Conservation (phyloP, 2,888 invertebrate species). For the Pyrrhosoma nymphula region DNA sequence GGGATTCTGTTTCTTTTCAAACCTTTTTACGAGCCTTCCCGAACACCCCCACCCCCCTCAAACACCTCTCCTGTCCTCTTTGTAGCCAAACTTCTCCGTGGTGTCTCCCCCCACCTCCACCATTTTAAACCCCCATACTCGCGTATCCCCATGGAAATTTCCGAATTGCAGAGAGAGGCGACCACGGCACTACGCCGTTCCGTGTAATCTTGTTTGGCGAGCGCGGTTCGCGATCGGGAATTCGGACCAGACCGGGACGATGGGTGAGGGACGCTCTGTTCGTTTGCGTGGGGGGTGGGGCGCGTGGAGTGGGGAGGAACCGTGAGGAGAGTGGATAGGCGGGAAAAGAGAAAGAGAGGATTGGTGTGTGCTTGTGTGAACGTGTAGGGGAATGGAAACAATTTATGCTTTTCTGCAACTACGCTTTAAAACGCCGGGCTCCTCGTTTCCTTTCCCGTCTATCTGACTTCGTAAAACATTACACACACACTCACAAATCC, state of each 20-base stretch:
- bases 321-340: too few relatives aligned
- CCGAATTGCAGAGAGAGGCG: not conserved
- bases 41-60: not conserved
- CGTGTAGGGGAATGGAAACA: not conserved
- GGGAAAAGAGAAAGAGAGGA: not conserved
- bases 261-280: not conserved
- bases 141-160: not conserved
- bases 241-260: not conserved
- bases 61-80: not conserved
- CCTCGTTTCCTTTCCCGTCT: not conserved
- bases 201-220: slow-evolving; percentile 15
- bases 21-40: not conserved
- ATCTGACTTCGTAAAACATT: not conserved
- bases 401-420: not conserved
- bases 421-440: not conserved
- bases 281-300: not conserved
- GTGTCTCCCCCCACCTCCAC: too few relatives aligned
- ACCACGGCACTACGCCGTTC: not conserved
- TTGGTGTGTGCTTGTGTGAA: not conserved
- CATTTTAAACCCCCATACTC: not conserved
- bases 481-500: not conserved
- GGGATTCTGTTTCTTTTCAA: not conserved
- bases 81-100: not conserved
- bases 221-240: slow-evolving; percentile 12
- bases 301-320: not conserved